Evolutionary conservation across 2,113 vertebrate genomes (phyloP).

Genomic region (Rana temporaria): DNA sequence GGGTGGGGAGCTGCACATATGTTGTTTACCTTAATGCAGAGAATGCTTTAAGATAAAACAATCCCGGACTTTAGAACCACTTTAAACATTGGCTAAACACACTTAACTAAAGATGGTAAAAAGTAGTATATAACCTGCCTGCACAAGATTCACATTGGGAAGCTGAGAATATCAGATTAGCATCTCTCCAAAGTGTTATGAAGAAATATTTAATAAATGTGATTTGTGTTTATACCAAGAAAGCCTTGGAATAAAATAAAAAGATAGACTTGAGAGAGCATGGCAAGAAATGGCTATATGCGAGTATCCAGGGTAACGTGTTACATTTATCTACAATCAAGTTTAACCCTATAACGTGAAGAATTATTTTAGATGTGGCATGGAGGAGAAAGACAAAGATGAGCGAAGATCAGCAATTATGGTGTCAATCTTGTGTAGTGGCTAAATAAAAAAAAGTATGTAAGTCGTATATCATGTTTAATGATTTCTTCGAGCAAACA

Average conservation of each 20-base stretch:
- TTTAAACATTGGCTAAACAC: too few relatives aligned
- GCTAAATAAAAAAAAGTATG: constrained; percentile 15
- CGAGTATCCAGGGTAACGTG: constrained; percentile 44
- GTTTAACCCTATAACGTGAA: constrained; percentile 47
- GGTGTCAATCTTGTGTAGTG: constrained; percentile 26
- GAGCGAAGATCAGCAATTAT: constrained; percentile 13
- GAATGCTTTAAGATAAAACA: too few relatives aligned
- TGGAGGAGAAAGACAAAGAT: background rate
- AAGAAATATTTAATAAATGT: constrained; percentile 15
- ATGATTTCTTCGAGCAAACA: background rate
- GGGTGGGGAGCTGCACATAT: too few relatives aligned
- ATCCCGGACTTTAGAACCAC: too few relatives aligned
- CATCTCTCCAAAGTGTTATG: background rate
- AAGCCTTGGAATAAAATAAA: constrained; percentile 50
- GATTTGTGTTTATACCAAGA: constrained; percentile 21
- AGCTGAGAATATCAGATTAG: background rate
- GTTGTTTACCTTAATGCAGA: too few relatives aligned
- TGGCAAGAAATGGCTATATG: constrained; percentile 38
- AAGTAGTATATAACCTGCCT: background rate
- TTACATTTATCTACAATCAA: constrained; percentile 34
- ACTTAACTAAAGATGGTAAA: background rate
- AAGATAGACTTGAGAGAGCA: constrained; percentile 34
- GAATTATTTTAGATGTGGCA: constrained; percentile 26
- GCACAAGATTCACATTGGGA: background rate
- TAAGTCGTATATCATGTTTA: constrained; percentile 10